Conservation (phyloP, 2,113 vertebrate genomes). For the Cebidichthys violaceus region DNA sequence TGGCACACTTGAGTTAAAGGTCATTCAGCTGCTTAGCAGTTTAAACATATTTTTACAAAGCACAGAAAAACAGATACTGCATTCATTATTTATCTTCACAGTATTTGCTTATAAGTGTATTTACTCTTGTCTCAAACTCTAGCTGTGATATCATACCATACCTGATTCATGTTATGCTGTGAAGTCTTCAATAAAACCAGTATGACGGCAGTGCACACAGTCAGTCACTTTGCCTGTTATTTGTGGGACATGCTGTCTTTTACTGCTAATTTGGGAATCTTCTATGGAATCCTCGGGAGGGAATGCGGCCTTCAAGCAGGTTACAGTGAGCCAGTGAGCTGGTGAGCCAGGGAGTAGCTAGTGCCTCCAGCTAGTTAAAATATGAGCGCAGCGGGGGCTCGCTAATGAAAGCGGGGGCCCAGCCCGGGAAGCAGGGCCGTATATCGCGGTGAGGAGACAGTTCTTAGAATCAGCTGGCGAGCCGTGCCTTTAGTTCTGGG, state of each 20-base stretch:
- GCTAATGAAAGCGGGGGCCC: constrained; percentile 80
- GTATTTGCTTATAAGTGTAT: constrained; percentile 14
- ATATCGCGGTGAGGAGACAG: constrained; percentile 81
- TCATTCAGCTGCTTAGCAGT: not conserved
- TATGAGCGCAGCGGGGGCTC: constrained; percentile 74
- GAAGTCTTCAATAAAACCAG: constrained; percentile 45
- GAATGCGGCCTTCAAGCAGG: constrained; percentile 65
- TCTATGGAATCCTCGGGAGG: constrained; percentile 54
- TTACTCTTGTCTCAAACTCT: constrained; percentile 41
- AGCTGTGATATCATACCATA: constrained; percentile 2
- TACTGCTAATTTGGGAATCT: constrained; percentile 60
- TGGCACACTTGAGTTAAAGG: not conserved
- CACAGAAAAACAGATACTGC: not conserved
- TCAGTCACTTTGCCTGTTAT: constrained; percentile 57
- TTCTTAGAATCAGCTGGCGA: constrained; percentile 83
- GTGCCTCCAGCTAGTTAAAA: constrained; percentile 82
- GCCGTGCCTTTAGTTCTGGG: constrained; percentile 80
- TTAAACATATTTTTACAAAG: not conserved
- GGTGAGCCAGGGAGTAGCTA: constrained; percentile 66
- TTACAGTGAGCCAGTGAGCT: constrained; percentile 61
- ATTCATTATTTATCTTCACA: constrained; percentile 8
- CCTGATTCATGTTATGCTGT: constrained; percentile 24
- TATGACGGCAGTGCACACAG: constrained; percentile 18
- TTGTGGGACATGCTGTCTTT: constrained; percentile 55
- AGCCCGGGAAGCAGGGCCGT: constrained; percentile 66